Percentiles rank a stretch among this genome's conserved stretches.
phyloP scores from a whole-genome alignment of 2,888 invertebrate species.

The Leptopilina syphax region DNA sequence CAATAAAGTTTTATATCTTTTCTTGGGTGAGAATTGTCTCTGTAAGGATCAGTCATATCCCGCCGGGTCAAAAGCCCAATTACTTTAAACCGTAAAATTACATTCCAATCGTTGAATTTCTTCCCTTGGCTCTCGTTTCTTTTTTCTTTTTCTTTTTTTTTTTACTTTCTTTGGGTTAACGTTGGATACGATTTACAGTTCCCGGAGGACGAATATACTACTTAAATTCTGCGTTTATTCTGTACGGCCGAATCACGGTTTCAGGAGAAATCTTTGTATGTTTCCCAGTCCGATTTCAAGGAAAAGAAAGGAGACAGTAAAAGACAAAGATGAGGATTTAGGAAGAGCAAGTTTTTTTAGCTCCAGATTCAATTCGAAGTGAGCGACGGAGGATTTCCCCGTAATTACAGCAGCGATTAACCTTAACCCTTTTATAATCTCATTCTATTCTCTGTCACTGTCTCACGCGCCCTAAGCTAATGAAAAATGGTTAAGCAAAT shows the following conservation, averaged over 20 bases:
- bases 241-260: slow-evolving; percentile 53
- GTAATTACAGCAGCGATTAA: slow-evolving; percentile 41
- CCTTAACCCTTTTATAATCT: slow-evolving; percentile 41
- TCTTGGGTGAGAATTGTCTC: background rate
- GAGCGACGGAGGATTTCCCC: slow-evolving; percentile 11
- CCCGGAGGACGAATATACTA: slow-evolving; percentile 54
- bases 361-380: slow-evolving; percentile 33
- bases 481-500: slow-evolving; percentile 17
- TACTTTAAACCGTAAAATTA: slow-evolving; percentile 56
- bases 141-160: slow-evolving; percentile 34
- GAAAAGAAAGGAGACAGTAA: slow-evolving; percentile 43
- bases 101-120: slow-evolving; percentile 54
- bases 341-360: slow-evolving; percentile 31
- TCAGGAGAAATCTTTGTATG: slow-evolving; percentile 50
- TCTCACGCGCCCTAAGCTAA: slow-evolving; percentile 1
- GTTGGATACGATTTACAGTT: slow-evolving; percentile 48
- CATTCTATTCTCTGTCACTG: slow-evolving; percentile 28
- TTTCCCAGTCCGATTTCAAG: slow-evolving; percentile 56
- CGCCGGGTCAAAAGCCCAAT: slow-evolving; percentile 53
- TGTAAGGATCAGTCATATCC: slow-evolving; percentile 22
- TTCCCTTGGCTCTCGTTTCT: slow-evolving; percentile 50
- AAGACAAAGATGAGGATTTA: slow-evolving; percentile 36
- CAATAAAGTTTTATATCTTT: slow-evolving; percentile 8
- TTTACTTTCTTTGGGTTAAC: no score
- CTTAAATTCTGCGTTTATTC: slow-evolving; percentile 57